A percentile compares a stretch with the other conserved stretches of the same genome.
Evolutionary conservation across 2,888 invertebrate species (phyloP).

Genomic region (Julus scandinavius): DNA sequence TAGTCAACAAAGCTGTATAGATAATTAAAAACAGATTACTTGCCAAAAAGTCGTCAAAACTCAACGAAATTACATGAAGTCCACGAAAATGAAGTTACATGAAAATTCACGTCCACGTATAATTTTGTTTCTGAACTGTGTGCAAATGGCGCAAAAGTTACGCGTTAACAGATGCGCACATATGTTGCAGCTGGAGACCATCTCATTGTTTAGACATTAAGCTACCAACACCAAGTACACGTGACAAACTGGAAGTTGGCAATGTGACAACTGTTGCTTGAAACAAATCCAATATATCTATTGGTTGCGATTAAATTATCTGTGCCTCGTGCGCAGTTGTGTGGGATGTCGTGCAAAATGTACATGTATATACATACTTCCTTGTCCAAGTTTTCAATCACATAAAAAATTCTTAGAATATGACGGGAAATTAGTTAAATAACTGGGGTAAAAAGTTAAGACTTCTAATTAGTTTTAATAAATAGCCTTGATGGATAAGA

Average conservation of each 20-base stretch:
- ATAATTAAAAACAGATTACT: background rate
- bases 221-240: background rate
- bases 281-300: background rate
- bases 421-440: too few relatives aligned
- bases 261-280: background rate
- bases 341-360: background rate
- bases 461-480: too few relatives aligned
- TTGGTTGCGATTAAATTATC: background rate
- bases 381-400: background rate
- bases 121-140: background rate
- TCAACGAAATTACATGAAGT: background rate
- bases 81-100: too few relatives aligned
- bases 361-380: background rate
- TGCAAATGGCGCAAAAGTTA: background rate
- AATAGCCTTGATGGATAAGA: too few relatives aligned
- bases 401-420: too few relatives aligned
- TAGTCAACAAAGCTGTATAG: background rate
- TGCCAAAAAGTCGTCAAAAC: background rate
- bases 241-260: background rate
- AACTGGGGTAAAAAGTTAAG: too few relatives aligned
- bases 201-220: slow-evolving; percentile 8
- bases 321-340: background rate
- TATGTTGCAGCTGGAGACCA: background rate
- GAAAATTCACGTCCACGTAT: background rate
- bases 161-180: background rate